Base-by-base conservation (phyloP, 1,140 invertebrate species). In the Drosophila subobscura region DNA sequence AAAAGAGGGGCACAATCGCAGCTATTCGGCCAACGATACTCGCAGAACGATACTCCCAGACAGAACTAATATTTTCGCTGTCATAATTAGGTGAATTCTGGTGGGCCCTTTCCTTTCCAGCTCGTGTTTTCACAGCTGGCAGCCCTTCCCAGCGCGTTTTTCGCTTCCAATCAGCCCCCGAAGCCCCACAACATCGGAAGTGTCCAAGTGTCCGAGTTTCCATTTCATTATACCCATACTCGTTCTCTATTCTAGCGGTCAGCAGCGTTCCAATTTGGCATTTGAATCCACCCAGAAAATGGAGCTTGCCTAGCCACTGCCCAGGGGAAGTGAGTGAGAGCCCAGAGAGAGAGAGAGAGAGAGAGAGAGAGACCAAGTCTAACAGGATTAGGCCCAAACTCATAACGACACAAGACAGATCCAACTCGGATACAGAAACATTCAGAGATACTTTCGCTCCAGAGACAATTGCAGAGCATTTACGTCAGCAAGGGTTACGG, bases 131-230 rank as follows among this genome's bases (percentile, higher is more conserved):
- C 40, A 72, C 81, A 86, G 83, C 83, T 86, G 81, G 46, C 29
- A 41, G 47, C 53, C 14, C 49, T 85, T 85, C 80, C 73, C 72
- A 70, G 68, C 44, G 40, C 33, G 70, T 74, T 70, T 74, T 75
- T 61, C 71, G 59, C 67, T 85, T 85, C 81, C 81, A 85, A 72
- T 67, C 55, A 20, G 12, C 12, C 54, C 50, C 12, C 37, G 81
- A 86, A 86, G 83, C 81, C 81, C 74, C 65, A 86, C 78, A 86
- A 86, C 47, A 60, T 63, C 81, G 77, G 57, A 75, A 68, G 46
- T 76, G 63, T 51, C 44, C 83, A 71, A 68, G 46, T 72, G 63
- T 51, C 44, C 83, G 66, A 77, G 72, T 86, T 65, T 53, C 49
- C 16, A 70, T 68, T 70, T 47, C 65, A 49, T 68, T 56, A 49